phyloP scores from a whole-genome alignment of 2,797 vertebrate species.

The Artibeus lituratus region DNA sequence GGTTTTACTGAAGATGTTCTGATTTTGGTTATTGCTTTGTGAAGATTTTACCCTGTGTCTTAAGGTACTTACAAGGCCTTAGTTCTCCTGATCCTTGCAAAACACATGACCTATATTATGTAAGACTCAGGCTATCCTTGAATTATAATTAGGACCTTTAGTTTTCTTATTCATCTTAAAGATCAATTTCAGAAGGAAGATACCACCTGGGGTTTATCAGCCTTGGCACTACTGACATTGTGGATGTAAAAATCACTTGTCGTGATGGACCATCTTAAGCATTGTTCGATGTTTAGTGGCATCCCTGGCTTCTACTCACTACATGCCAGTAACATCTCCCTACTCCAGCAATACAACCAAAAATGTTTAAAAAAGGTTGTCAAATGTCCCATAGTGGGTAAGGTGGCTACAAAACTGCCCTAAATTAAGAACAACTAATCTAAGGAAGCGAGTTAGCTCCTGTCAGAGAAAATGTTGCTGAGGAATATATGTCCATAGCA shows the following conservation, averaged over 20 bases:
- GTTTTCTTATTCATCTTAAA: not conserved
- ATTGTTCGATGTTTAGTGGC: not conserved
- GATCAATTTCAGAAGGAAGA: not conserved
- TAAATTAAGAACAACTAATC: not conserved
- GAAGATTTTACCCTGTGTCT: not conserved
- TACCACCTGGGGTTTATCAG: not conserved
- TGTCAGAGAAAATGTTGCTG: not conserved
- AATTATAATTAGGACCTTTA: not conserved
- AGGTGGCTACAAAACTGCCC: not conserved
- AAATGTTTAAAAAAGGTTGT: not conserved
- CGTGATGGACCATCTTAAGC: not conserved
- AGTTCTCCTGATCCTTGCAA: not conserved
- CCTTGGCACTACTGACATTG: not conserved
- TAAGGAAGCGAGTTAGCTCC: not conserved
- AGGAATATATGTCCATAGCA: not conserved
- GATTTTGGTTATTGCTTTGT: not conserved
- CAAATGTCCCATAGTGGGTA: not conserved
- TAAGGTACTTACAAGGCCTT: not conserved
- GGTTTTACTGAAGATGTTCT: not conserved
- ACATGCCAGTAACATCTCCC: not conserved
- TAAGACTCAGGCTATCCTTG: too few relatives aligned
- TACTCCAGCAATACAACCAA: not conserved
- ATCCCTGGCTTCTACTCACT: not conserved
- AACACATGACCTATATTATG: not conserved
- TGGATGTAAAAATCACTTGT: not conserved